A percentile compares a stretch with the other conserved stretches of the same genome.
Evolutionary conservation across 2,888 invertebrate genomes (phyloP).

Genomic region (Caenorhabditis parvicauda): DNA sequence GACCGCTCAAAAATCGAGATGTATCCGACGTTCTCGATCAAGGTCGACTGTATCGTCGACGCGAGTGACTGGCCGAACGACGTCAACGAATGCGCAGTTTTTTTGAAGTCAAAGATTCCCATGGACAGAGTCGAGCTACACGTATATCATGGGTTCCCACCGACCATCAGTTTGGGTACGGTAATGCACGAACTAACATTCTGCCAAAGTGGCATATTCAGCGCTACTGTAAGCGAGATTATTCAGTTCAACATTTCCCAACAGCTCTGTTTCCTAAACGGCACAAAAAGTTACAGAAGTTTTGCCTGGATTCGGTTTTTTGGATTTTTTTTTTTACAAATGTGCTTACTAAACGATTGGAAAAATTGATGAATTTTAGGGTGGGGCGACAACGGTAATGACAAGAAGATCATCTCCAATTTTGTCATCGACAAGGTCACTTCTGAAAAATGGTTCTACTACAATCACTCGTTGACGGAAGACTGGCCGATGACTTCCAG

Average conservation of each 20-base stretch:
- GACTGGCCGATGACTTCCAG: constrained; percentile 29
- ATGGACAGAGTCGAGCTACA: constrained; percentile 26
- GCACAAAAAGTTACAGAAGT: background rate
- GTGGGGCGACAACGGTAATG: background rate
- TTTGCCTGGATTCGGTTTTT: too few species aligned
- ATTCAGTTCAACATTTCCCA: too few species aligned
- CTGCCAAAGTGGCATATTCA: too few species aligned
- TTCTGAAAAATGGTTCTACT: constrained; percentile 39
- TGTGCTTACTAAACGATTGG: constrained; percentile 40
- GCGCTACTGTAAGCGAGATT: too few species aligned
- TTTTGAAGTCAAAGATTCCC: constrained; percentile 18
- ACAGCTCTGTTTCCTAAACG: background rate
- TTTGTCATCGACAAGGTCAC: constrained; percentile 43
- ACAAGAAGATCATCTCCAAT: constrained; percentile 48
- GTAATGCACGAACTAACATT: too few species aligned
- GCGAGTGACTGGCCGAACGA: constrained; percentile 41
- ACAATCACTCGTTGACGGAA: constrained; percentile 15
- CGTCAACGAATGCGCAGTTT: constrained; percentile 23
- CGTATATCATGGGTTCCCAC: constrained; percentile 15
- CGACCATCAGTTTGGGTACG: constrained; percentile 27
- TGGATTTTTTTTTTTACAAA: constrained; percentile 13
- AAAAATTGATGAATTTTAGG: background rate
- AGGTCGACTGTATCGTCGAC: constrained; percentile 55
- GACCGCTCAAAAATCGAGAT: constrained; percentile 43
- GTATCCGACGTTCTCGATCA: constrained; percentile 54